Evolutionary conservation across 1,140 invertebrate species (phyloP), one percentile per base, ranked within the genome.

Genomic region (Nymphalis io): DNA sequence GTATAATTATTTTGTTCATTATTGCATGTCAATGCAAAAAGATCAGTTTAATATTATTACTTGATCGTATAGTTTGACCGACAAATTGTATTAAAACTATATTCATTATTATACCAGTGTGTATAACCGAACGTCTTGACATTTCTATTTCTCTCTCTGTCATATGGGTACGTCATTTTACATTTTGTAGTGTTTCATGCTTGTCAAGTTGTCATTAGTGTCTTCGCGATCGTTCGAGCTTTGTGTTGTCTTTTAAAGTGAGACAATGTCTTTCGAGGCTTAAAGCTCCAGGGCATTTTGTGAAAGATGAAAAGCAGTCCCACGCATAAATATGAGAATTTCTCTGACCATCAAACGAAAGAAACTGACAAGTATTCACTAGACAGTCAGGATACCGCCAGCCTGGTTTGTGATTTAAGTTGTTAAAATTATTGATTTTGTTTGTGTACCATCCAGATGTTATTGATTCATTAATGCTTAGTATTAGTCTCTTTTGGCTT

Each of bases 261-360:
- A 74, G 70, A 88, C 88, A 85, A 89, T 90, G 88, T 85, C 74
- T 82, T 76, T 88, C 74, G 79, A 81, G 68, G 86, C 81, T 67
- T 89, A 87, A 62, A 84, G 71, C 78, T 78, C 65, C 60, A 74
- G 79, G 73, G 76, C 78, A 81, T 82, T 77, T 79, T 79, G 79
- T 87, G 77, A 88, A 91, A 87, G 81, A 92, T 92, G 90, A 92
- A 89, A 92, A 92, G 84, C 80, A 92, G 90, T 76, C 90, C 90
- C 60, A 86, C 84, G 55, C 89, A 85, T 76, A 91, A 92, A 91
- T 92, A 92, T 92, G 90, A 92, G 51, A 86, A 86, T 83, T 90
- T 91, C 72, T 83, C 89, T 70, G 89, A 90, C 72, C 85, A 88
- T 63, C 87, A 86, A 73, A 84, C 79, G 63, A 90, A 88, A 79